Percentiles rank a stretch among this genome's conserved stretches.
phyloP scores from a whole-genome alignment of 2,113 vertebrate species.

The Malurus elegans region DNA sequence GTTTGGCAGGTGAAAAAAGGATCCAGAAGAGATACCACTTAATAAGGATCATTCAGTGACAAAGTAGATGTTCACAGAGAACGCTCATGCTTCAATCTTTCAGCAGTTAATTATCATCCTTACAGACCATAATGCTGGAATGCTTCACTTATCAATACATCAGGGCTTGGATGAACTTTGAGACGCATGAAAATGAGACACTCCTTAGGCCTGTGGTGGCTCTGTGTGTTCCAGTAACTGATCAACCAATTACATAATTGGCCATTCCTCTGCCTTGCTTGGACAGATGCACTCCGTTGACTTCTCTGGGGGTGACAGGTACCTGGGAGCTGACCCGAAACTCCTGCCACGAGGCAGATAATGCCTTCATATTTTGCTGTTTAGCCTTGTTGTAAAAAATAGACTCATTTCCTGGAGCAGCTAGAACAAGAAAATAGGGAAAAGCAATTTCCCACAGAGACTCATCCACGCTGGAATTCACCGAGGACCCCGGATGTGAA shows the following conservation, averaged over 20 bases:
- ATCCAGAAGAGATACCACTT: neutral
- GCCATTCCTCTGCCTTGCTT: neutral
- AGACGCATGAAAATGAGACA: constrained; percentile 30
- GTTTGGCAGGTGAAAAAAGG: neutral
- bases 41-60: neutral
- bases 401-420: constrained; percentile 39
- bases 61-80: neutral
- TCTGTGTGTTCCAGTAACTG: constrained; percentile 28
- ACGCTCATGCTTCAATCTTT: neutral
- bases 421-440: constrained; percentile 21
- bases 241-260: constrained; percentile 51
- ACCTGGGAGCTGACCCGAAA: constrained; percentile 26
- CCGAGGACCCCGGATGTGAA: constrained; percentile 7
- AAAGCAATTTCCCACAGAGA: constrained; percentile 58
- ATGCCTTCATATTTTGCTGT: neutral
- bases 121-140: constrained; percentile 23
- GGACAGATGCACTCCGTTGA: neutral
- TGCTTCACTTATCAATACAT: constrained; percentile 62
- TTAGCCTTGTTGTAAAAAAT: constrained; percentile 51
- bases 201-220: constrained; percentile 35
- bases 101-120: constrained; percentile 45
- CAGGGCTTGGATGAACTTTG: constrained; percentile 67
- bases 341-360: neutral
- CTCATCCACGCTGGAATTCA: constrained; percentile 27
- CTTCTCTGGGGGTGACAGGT: neutral